Percentiles rank a stretch among this genome's conserved stretches.
Conservation (phyloP, 2,888 invertebrate genomes). For the Campoplex capitator region DNA sequence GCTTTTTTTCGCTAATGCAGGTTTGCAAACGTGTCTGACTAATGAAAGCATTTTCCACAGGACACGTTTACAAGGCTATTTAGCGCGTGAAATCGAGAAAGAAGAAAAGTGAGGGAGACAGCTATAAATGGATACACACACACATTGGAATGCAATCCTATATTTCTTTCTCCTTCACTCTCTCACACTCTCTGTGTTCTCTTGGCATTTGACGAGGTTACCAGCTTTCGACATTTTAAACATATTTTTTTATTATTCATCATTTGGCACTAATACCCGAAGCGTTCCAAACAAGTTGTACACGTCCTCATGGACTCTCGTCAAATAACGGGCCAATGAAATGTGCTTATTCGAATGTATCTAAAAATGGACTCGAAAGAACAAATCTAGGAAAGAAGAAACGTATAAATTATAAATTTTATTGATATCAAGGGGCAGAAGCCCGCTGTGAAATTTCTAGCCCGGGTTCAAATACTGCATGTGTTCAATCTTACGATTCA, state of each 20-base stretch:
- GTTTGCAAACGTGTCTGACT: constrained; percentile 7
- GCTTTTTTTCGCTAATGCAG: neutral
- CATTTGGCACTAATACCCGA: constrained; percentile 14
- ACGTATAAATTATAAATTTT: no score
- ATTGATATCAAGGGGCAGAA: no score
- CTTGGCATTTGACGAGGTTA: constrained; percentile 77
- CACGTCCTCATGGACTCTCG: constrained; percentile 43
- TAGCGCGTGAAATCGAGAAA: constrained; percentile 50
- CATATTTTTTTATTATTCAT: constrained; percentile 39
- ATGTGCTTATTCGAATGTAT: neutral
- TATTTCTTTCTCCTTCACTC: constrained; percentile 11
- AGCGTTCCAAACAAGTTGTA: constrained; percentile 25
- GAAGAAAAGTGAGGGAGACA: constrained; percentile 57
- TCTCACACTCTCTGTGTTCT: constrained; percentile 56
- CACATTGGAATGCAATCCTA: constrained; percentile 77
- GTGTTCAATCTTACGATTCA: no score
- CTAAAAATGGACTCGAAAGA: neutral
- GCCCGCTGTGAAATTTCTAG: no score
- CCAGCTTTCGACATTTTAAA: constrained; percentile 67
- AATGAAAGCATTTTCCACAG: constrained; percentile 33
- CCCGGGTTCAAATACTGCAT: no score
- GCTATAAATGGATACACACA: constrained; percentile 19
- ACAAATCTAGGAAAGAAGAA: no score
- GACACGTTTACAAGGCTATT: constrained; percentile 15
- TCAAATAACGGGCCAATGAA: constrained; percentile 60